A percentile compares a stretch with the other conserved stretches of the same genome.
Evolutionary conservation across 2,113 vertebrate species (phyloP).

Genomic region (Empidonax traillii): DNA sequence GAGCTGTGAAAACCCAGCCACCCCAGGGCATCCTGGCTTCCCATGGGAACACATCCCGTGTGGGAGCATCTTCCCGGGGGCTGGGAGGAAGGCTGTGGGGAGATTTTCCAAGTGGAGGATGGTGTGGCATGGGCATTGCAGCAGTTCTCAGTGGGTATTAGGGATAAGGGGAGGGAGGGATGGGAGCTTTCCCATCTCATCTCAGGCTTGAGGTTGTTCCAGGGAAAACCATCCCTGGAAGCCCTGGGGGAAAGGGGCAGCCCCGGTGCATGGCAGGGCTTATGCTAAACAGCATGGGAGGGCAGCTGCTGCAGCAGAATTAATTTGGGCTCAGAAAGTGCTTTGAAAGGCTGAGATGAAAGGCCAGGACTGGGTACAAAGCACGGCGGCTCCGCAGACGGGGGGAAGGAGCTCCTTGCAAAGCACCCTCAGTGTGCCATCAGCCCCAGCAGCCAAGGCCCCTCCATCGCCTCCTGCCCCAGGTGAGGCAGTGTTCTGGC

Average conservation of each 20-base stretch:
- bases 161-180: not conserved
- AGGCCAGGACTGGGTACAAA: not conserved
- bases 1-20: accelerated
- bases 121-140: not conserved
- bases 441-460: not conserved
- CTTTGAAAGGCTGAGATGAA: not conserved
- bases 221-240: not conserved
- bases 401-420: not conserved
- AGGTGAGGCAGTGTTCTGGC: not conserved
- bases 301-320: constrained; percentile 24
- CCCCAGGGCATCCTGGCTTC: accelerated
- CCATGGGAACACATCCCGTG: accelerated
- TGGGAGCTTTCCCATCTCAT: not conserved
- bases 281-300: not conserved
- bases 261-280: not conserved
- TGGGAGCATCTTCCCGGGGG: not conserved
- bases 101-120: not conserved
- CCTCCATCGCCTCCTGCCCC: not conserved
- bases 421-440: not conserved
- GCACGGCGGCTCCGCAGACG: not conserved
- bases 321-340: not conserved
- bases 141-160: accelerated
- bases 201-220: not conserved
- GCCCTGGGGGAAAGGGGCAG: not conserved
- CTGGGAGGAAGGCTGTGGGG: not conserved